Evolutionary conservation across 2,888 invertebrate species (phyloP).

Genomic region (Petrolisthes manimaculis): DNA sequence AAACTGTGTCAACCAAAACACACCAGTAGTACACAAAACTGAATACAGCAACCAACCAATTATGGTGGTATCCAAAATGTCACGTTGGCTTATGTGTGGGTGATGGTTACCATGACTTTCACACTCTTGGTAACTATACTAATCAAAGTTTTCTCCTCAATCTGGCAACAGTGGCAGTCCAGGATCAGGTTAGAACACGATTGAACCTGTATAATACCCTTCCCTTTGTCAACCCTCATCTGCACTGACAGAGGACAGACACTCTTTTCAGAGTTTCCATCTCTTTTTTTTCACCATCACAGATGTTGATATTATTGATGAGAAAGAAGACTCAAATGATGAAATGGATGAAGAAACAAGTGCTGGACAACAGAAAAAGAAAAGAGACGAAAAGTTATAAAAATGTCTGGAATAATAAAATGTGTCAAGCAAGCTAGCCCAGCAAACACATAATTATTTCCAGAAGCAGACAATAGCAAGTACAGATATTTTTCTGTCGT

Average conservation of each 20-base stretch:
- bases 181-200: slow-evolving; percentile 20
- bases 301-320: not conserved
- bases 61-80: too few relatives aligned
- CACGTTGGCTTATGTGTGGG: too few relatives aligned
- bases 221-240: slow-evolving; percentile 63
- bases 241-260: slow-evolving; percentile 66
- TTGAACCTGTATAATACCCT: slow-evolving; percentile 16
- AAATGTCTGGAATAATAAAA: slow-evolving; percentile 14
- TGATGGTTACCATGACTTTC: too few relatives aligned
- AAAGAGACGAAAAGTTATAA: slow-evolving; percentile 14
- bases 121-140: slow-evolving; percentile 16
- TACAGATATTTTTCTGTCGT: slow-evolving; percentile 1
- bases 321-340: not conserved
- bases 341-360: slow-evolving; percentile 12
- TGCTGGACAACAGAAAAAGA: slow-evolving; percentile 20
- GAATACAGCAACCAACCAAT: too few relatives aligned
- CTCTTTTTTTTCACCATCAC: slow-evolving; percentile 14
- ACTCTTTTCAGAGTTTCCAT: slow-evolving; percentile 66
- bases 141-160: slow-evolving; percentile 6
- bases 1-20: too few relatives aligned
- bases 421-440: slow-evolving; percentile 11
- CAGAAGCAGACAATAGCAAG: slow-evolving; percentile 22
- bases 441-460: not conserved
- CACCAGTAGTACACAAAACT: too few relatives aligned
- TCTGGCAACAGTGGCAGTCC: slow-evolving; percentile 10